Evolutionary conservation across 2,888 invertebrate genomes (phyloP), one percentile per base, ranked within the genome.

Genomic region (Drosophila lutescens): DNA sequence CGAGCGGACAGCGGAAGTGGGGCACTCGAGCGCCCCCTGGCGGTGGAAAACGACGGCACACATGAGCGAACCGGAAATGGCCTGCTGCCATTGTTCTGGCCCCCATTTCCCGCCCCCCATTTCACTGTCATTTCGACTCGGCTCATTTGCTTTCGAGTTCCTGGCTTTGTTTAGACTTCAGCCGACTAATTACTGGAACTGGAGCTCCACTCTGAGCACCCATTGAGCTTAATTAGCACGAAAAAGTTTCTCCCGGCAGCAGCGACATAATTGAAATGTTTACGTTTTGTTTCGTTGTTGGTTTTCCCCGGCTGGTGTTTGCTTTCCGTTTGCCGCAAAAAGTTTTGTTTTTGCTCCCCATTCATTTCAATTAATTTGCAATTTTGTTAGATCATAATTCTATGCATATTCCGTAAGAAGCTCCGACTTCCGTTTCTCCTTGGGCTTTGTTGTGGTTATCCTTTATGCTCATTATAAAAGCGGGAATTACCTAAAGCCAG

Each of bases 181-280:
- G 40, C 53, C 51, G 55, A 77, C 81, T 82, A 82, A 82, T 82
- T 84, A 78, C 79, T 59, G 70, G 67, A 67, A 79, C 79, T 59
- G 70, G 63, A 69, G 69, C 66, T 34, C 54, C 34, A 51, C 71
- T 58, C 62, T 12, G 46, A 38, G 62, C 66, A 56, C 40, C 65
- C 78, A 66, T 69, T 72, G 72, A 72, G 77, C 77, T 78, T 84
- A 84, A 82, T 82, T 81, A 80, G 77, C 60, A 47, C 40, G 50
- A 51, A 58, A 47, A 81, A 84, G 68, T 73, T 79, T 81, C 57
- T 46, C 63, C 55, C 55, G 54, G 53, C 47, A 47, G 12, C 60
- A 69, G 78, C 74, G 71, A 82, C 81, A 80, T 81, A 81, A 84
- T 82, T 84, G 80, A 82, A 84, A 81, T 82, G 81, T 80, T 79